A percentile compares a stretch with the other conserved stretches of the same genome.
phyloP scores from a whole-genome alignment of 2,113 vertebrate genomes.

The Thinocorus orbignyianus region DNA sequence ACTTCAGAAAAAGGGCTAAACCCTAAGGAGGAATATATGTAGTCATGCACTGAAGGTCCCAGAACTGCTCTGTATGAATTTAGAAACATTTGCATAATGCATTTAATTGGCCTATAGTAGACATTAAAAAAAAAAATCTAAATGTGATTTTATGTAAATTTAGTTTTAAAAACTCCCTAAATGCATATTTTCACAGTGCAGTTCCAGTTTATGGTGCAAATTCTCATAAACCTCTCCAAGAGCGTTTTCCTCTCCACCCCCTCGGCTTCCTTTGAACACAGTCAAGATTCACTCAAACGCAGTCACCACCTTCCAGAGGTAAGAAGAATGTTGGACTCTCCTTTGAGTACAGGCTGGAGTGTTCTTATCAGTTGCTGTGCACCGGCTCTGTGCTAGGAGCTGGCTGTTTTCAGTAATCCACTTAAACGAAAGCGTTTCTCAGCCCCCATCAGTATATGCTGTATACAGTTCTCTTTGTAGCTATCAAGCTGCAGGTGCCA shows the following conservation, averaged over 20 bases:
- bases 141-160: constrained; percentile 26
- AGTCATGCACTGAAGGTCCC: neutral
- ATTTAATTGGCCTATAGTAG: constrained; percentile 10
- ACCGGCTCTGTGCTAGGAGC: neutral
- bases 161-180: constrained; percentile 2
- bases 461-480: neutral
- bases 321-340: neutral
- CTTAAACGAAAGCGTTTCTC: neutral
- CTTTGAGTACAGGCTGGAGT: neutral
- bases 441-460: neutral
- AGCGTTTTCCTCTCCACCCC: neutral
- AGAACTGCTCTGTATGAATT: neutral
- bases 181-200: neutral
- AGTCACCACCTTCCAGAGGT: neutral
- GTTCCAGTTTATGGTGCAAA: neutral
- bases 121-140: neutral
- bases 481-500: neutral
- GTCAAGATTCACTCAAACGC: neutral
- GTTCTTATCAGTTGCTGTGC: neutral
- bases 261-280: neutral
- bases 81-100: neutral
- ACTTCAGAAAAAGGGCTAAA: neutral
- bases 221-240: neutral
- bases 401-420: neutral
- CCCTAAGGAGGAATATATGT: neutral